Conservation (phyloP, 2,113 vertebrate genomes). For the Drymodes brunneopygia region DNA sequence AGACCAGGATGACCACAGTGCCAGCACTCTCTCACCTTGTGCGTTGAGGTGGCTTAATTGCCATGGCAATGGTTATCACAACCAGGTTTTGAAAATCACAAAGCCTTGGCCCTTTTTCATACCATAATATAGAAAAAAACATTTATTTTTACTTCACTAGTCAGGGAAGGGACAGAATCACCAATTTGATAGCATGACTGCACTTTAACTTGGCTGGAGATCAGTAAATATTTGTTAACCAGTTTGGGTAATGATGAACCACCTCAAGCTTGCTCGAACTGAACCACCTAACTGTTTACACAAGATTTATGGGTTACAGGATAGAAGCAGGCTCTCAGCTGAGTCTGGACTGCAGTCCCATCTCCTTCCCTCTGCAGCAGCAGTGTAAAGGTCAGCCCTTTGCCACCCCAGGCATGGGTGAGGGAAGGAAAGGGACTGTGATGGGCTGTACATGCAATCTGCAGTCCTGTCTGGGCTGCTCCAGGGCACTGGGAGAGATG, state of each 20-base stretch:
- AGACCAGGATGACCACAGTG: not conserved
- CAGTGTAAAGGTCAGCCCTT: not conserved
- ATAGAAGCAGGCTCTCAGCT: not conserved
- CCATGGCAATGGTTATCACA: not conserved
- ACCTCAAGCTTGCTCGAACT: not conserved
- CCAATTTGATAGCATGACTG: not conserved
- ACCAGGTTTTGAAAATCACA: not conserved
- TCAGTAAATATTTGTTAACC: not conserved
- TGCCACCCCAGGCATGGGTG: rapidly evolving
- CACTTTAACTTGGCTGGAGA: not conserved
- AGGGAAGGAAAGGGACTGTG: not conserved
- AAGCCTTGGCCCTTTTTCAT: not conserved
- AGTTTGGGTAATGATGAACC: not conserved
- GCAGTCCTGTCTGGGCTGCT: not conserved
- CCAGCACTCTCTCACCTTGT: not conserved
- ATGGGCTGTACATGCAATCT: not conserved
- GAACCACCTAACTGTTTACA: not conserved
- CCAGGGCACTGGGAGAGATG: not conserved
- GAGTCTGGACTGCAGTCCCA: not conserved
- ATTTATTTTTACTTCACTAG: not conserved
- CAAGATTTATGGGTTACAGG: not conserved
- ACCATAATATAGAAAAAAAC: not conserved
- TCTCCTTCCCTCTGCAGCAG: not conserved
- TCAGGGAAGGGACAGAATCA: not conserved
- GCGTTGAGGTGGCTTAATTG: not conserved